Evolutionary conservation across 2,797 vertebrate species (phyloP).

Genomic region (Urocyon cinereoargenteus): DNA sequence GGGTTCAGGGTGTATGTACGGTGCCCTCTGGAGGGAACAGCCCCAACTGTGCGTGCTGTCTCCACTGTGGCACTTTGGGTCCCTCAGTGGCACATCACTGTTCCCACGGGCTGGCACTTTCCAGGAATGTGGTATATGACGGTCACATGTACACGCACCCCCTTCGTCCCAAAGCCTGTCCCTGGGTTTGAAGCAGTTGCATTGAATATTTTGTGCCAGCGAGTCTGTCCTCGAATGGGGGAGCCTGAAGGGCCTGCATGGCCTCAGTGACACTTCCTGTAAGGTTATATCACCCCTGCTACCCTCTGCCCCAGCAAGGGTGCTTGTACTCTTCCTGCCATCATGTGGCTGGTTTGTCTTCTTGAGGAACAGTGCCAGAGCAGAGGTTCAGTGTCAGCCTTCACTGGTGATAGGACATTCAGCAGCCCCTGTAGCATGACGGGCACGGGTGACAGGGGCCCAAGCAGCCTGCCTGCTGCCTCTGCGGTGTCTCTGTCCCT

Average conservation of each 20-base stretch:
- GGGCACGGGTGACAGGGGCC: not conserved
- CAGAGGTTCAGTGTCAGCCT: not conserved
- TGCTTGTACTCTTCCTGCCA: not conserved
- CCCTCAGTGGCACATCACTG: no score
- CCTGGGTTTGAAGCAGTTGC: not conserved
- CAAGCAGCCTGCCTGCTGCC: not conserved
- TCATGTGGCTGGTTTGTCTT: not conserved
- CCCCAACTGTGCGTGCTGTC: not conserved
- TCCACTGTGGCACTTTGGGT: no score
- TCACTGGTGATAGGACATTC: not conserved
- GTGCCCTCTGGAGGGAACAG: not conserved
- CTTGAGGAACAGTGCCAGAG: not conserved
- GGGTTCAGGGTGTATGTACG: not conserved
- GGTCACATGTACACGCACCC: not conserved
- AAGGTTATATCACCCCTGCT: not conserved
- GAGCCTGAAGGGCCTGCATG: no score
- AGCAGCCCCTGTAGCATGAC: not conserved
- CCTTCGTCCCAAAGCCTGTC: not conserved
- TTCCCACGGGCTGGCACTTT: not conserved
- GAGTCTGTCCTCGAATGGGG: no score
- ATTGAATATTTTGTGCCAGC: not conserved
- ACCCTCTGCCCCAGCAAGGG: no score
- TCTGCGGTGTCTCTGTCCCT: not conserved
- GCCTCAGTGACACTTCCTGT: not conserved
- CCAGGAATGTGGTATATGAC: not conserved